Base-by-base conservation (phyloP, 2,888 invertebrate species). In the Eulithis testata region DNA sequence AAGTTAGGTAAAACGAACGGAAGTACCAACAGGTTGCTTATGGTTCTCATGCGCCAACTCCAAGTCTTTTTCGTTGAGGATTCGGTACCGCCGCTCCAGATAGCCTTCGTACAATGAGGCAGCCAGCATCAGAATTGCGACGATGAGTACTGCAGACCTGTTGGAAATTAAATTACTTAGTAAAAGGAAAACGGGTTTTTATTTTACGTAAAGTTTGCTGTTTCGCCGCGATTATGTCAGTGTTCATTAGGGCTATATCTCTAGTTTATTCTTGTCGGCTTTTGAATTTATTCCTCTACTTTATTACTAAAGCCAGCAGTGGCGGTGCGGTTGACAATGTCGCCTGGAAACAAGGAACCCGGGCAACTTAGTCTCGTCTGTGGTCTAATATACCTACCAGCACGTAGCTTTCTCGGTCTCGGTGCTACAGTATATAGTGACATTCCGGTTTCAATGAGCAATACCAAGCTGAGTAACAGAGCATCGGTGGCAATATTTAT, bases 41-140 rank as follows among this genome's bases (percentile, higher is more conserved):
- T 87, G 91, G 73, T 89, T 89, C 70, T 90, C 89, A 63, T 87
- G 84, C 0, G 89, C 88, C 66, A 88, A 83, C 71, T 94, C 94
- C 12, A 90, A 85, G 77, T 94, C 94, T 51, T 86, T 77, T 66
- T 83, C 86, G 60, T 84, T 81, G 43, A 85, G 84, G 65, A 90
- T 85, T 52, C 91, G 84, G 76, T 93, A 93, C 53, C 81, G 84
- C 36, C 89, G 78, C 75, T 89, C 90, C 60, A 94, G 81, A 68
- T 92, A 88, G 45, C 94, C 92, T 75, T 96, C 96, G 82, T 95
- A 95, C 47, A 95, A 79, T 0, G 96, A 95, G 2, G 95, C 94
- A 60, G 93, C 83, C 59, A 95, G 81, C 89, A 95, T 95, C 75
- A 96, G 82, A 8, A 94, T 76, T 0, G 92, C 71, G 12, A 94